A percentile compares a stretch with the other conserved stretches of the same genome.
These are phyloP conservation scores for Lithobates sylvaticus DNA, from an alignment of 2,797 vertebrate genomes.

Conservation along the genomic window DNA sequence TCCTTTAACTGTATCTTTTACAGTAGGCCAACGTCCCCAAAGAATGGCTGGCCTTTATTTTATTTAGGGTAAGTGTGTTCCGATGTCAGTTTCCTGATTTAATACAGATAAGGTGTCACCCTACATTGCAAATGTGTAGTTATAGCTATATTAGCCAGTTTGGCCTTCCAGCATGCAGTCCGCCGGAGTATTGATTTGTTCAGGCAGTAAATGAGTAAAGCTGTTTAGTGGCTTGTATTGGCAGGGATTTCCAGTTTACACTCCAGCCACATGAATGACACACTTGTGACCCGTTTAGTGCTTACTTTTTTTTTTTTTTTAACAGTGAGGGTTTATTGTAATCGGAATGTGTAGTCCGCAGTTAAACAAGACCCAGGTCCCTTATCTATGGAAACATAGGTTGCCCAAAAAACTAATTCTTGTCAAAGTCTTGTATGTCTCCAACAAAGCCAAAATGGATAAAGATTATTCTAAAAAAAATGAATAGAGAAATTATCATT, in stretches of 20 bases:
- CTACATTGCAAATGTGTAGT: slow-evolving; percentile 4
- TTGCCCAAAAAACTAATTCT: neutral
- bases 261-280: neutral
- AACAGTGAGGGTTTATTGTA: neutral
- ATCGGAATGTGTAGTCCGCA: neutral
- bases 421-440: neutral
- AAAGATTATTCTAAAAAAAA: neutral
- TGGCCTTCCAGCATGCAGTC: slow-evolving; percentile 8
- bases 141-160: neutral
- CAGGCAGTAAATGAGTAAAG: slow-evolving; percentile 7
- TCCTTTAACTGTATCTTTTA: neutral
- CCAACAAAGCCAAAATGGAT: neutral
- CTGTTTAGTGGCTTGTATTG: slow-evolving; percentile 14
- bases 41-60: slow-evolving; percentile 1
- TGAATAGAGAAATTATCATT: neutral
- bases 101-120: slow-evolving; percentile 14
- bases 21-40: neutral
- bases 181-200: neutral
- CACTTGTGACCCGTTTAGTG: slow-evolving; percentile 6
- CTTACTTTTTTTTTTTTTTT: neutral
- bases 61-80: slow-evolving; percentile 1
- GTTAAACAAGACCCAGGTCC: neutral
- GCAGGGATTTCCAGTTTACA: slow-evolving; percentile 7
- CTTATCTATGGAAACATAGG: neutral
- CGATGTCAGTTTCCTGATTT: neutral